These are phyloP conservation scores for Agelastica alni DNA, from an alignment of 2,888 invertebrate species.

Conservation along the genomic window DNA sequence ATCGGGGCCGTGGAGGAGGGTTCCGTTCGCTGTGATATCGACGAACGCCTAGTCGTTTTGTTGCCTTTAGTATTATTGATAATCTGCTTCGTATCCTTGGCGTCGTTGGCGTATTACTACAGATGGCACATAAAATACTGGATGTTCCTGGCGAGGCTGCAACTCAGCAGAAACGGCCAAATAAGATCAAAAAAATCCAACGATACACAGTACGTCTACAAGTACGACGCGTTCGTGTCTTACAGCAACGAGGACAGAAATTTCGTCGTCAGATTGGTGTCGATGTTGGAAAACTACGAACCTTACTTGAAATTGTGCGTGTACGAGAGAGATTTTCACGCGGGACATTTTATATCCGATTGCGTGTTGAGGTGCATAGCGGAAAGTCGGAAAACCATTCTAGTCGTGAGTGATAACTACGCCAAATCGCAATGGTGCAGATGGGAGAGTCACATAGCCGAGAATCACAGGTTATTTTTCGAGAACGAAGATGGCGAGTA, in stretches of 20 bases:
- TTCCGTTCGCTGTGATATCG: constrained; percentile 27
- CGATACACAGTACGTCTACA: constrained; percentile 51
- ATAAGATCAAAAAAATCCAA: constrained; percentile 41
- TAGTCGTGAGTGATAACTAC: constrained; percentile 70
- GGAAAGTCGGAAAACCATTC: constrained; percentile 66
- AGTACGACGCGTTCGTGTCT: constrained; percentile 66
- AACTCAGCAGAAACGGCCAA: constrained; percentile 57
- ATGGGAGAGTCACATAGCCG: constrained; percentile 71
- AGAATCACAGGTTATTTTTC: constrained; percentile 66
- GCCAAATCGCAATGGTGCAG: constrained; percentile 74
- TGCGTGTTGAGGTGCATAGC: constrained; percentile 68
- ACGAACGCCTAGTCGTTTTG: constrained; percentile 24
- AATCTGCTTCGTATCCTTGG: constrained; percentile 57
- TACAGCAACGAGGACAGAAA: constrained; percentile 65
- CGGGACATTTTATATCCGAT: constrained; percentile 68
- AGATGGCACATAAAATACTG: constrained; percentile 62
- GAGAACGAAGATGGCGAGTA: constrained; percentile 59
- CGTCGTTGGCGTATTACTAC: constrained; percentile 52
- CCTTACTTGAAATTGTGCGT: constrained; percentile 68
- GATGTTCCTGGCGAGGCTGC: constrained; percentile 62
- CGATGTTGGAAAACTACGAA: constrained; percentile 63
- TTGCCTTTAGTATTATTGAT: constrained; percentile 40
- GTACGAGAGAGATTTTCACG: constrained; percentile 70
- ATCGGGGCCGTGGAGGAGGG: constrained; percentile 31
- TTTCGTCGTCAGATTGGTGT: constrained; percentile 65